Conservation (phyloP, 2,888 invertebrate species). For the Caenorhabditis plicata region DNA sequence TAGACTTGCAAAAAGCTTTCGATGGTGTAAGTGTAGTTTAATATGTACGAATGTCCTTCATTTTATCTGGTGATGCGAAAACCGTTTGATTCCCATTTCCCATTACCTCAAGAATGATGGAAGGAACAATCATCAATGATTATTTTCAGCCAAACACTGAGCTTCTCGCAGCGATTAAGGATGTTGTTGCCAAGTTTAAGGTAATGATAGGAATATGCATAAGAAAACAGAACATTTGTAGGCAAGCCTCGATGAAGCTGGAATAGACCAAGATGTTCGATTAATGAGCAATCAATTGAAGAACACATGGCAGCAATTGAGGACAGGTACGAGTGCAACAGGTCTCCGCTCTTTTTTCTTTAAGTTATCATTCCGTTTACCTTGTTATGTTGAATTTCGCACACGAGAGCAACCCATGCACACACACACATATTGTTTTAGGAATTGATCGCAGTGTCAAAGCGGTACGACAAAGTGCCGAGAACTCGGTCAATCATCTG, state of each 20-base stretch:
- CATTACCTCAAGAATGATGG: too few species aligned
- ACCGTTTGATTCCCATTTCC: too few species aligned
- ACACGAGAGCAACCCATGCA: constrained; percentile 6
- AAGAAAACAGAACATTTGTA: constrained; percentile 4
- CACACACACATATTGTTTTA: constrained; percentile 28
- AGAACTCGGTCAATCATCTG: constrained; percentile 39
- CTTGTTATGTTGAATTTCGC: constrained; percentile 1
- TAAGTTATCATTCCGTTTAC: constrained; percentile 6
- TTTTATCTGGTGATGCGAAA: too few species aligned
- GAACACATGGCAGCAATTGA: constrained; percentile 57
- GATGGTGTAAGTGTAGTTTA: constrained; percentile 33
- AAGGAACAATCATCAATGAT: too few species aligned
- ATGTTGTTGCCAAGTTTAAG: constrained; percentile 57
- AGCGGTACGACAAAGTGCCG: constrained; percentile 45
- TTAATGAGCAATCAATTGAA: constrained; percentile 53
- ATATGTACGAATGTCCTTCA: neutral
- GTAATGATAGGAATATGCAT: neutral
- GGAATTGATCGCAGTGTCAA: constrained; percentile 48
- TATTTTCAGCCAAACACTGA: constrained; percentile 58
- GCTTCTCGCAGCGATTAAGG: constrained; percentile 56
- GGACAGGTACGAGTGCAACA: constrained; percentile 47
- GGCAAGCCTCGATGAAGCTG: constrained; percentile 48
- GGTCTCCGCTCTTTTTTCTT: constrained; percentile 14
- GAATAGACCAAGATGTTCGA: constrained; percentile 51
- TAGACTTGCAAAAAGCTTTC: constrained; percentile 29